Base-by-base conservation (phyloP, 1,140 invertebrate genomes). In the Maniola jurtina region DNA sequence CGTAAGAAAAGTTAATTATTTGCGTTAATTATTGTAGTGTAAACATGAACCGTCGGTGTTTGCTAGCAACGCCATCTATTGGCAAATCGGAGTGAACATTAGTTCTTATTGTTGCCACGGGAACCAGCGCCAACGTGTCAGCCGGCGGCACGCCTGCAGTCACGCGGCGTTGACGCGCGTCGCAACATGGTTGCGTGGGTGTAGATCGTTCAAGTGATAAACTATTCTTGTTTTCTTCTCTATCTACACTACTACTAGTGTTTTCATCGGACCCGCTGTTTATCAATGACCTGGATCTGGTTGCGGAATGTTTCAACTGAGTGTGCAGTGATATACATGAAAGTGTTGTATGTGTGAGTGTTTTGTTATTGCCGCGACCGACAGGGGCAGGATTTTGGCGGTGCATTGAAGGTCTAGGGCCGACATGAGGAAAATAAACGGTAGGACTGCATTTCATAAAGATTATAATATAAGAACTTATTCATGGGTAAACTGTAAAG, bases 351-450 rank as follows among this genome's bases (percentile, higher is more conserved):
- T 77, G 83, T 85, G 81, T 78, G 65, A 73, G 83, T 88, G 84
- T 86, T 84, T 86, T 88, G 85, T 90, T 90, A 75, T 87, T 85
- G 75, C 76, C 72, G 78, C 79, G 67, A 73, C 72, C 76, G 67
- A 70, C 69, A 59, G 75, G 77, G 77, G 77, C 82, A 81, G 86
- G 86, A 89, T 89, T 89, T 88, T 85, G 85, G 84, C 85, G 80
- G 80, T 79, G 80, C 78, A 76, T 70, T 80, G 75, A 81, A 86
- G 82, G 80, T 84, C 81, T 86, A 81, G 80, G 73, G 68, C 77
- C 80, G 81, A 73, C 77, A 90, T 90, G 88, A 84, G 88, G 80
- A 90, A 90, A 90, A 89, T 88, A 83, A 90, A 90, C 76, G 88
- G 88, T 88, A 77, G 80, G 86, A 66, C 73, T 68, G 25, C 36